Evolutionary conservation across 2,113 vertebrate genomes (phyloP), one percentile per base, ranked within the genome.

Genomic region (Hippotragus niger): DNA sequence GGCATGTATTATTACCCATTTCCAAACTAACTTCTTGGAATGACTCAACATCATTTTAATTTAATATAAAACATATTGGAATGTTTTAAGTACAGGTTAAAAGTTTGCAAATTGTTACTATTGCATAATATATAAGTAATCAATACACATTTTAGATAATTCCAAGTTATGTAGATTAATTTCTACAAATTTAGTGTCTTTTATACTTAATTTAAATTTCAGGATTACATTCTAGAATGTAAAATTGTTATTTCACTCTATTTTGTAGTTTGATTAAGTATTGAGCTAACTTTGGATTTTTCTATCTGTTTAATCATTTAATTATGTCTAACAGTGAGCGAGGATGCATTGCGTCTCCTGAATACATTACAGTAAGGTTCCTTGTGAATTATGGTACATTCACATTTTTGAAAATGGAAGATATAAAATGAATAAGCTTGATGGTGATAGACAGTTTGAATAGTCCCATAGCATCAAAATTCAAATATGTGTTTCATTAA

Each of bases 231-330:
- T 58, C 27, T 87, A 29, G 88, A 50, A 33, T 76, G 6, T 57
- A 60, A 58, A 74, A 71, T 92, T 87, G 47, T 71, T 58, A 94
- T 85, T 96, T 45, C 31, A 93, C 57, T 2, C 4, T 83, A 58
- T 81, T 81, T 97, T 93, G 40, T 96, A 82, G n/a, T 96, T 96
- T 2, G 60, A 33, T 33, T 82, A 93, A 78, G 2, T 84, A 47
- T 55, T 94, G 74, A 85, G 12, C 21, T 85, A 88, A 94, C 67
- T 76, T 78, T 90, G 74, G 16, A 78, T 85, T 29, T 90, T 90
- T 11, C 29, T 87, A 19, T 94, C 33, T 92, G 6, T 43, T 95
- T 60, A 91, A 94, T 62, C 52, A 43, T 86, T 88, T 93, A 62
- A 50, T 90, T 88, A 88, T 86, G 23, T 91, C 6, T 47, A 84